These are phyloP conservation scores for Merops nubicus DNA, from an alignment of 2,113 vertebrate species.

Conservation along the genomic window DNA sequence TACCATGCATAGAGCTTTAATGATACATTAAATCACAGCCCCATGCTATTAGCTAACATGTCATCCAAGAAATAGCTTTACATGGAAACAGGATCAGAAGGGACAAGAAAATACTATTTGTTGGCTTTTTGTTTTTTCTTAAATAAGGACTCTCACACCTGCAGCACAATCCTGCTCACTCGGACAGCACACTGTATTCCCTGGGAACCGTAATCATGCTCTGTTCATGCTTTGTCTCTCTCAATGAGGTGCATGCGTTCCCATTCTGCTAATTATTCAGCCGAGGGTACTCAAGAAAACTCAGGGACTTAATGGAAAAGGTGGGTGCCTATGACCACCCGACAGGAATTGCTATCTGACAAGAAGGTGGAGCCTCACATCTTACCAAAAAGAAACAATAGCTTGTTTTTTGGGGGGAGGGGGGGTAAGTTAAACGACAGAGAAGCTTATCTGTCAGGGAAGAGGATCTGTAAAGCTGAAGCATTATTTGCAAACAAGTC, in stretches of 20 bases:
- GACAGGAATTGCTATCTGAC: slow-evolving; percentile 34
- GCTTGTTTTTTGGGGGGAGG: background rate
- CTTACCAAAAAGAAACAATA: slow-evolving; percentile 71
- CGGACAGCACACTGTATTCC: background rate
- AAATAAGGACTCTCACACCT: slow-evolving; percentile 53
- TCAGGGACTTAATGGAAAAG: slow-evolving; percentile 36
- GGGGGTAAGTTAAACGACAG: slow-evolving; percentile 51
- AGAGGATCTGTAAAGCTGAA: slow-evolving; percentile 1
- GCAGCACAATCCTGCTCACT: slow-evolving; percentile 57
- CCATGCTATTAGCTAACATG: slow-evolving; percentile 42
- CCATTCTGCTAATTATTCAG: slow-evolving; percentile 61
- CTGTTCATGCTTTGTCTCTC: background rate
- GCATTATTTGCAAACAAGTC: slow-evolving; percentile 31
- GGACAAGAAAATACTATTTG: slow-evolving; percentile 54
- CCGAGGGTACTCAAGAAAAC: slow-evolving; percentile 8
- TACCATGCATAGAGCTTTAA: slow-evolving; percentile 26
- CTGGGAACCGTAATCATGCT: background rate
- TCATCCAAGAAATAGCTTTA: slow-evolving; percentile 68
- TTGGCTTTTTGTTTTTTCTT: background rate
- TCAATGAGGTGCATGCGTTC: background rate
- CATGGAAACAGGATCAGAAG: slow-evolving; percentile 45
- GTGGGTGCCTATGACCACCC: background rate
- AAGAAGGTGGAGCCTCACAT: slow-evolving; percentile 71
- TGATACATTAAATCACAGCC: slow-evolving; percentile 37
- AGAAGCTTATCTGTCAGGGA: slow-evolving; percentile 43